phyloP scores from a whole-genome alignment of 2,113 vertebrate genomes.

The Connochaetes taurinus region DNA sequence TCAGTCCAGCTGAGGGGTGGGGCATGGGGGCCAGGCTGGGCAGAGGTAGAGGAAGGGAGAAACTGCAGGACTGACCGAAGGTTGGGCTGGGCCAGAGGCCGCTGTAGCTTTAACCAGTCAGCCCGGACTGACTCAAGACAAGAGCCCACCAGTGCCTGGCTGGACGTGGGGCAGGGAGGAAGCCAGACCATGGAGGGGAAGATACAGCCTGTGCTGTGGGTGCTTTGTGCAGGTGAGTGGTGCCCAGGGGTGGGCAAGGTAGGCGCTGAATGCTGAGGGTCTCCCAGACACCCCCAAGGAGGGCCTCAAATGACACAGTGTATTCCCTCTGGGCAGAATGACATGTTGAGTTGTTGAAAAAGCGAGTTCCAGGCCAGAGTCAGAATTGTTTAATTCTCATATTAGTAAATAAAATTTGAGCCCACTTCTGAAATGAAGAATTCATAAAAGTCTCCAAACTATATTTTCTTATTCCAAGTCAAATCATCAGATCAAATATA shows the following conservation, averaged over 20 bases:
- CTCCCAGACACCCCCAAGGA: not conserved
- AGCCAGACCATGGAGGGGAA: not conserved
- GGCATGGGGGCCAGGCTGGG: not conserved
- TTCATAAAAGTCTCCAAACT: not conserved
- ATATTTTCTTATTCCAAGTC: not conserved
- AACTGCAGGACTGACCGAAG: not conserved
- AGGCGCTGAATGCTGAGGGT: not conserved
- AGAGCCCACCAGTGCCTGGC: not conserved
- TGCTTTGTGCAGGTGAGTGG: constrained; percentile 73
- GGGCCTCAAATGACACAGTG: no score
- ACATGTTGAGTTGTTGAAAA: not conserved
- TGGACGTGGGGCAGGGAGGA: not conserved
- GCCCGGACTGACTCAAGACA: not conserved
- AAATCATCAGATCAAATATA: not conserved
- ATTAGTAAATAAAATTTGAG: not conserved
- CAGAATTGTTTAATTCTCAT: not conserved
- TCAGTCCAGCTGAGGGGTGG: not conserved
- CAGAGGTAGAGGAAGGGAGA: constrained; percentile 26
- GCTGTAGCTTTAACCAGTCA: not conserved
- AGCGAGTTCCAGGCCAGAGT: not conserved
- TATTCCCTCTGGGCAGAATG: not conserved
- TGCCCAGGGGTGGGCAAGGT: not conserved
- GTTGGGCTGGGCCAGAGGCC: not conserved
- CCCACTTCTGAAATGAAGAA: not conserved
- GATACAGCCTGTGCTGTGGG: constrained; percentile 7